Percentiles rank a stretch among this genome's conserved stretches.
These are phyloP conservation scores for Pungitius pungitius DNA, from an alignment of 2,113 vertebrate genomes.

Conservation along the genomic window DNA sequence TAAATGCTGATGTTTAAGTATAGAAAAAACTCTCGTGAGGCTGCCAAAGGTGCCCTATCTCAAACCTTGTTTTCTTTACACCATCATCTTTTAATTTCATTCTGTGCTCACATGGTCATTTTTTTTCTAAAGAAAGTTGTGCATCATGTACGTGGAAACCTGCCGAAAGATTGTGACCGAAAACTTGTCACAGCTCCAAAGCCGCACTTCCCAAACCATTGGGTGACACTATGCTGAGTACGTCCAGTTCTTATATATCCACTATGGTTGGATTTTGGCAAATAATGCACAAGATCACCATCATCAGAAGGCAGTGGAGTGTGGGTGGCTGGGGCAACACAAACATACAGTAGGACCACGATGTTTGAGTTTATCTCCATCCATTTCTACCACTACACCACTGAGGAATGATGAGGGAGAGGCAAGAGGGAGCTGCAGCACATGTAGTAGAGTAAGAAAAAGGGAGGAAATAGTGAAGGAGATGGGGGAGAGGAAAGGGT, in stretches of 20 bases:
- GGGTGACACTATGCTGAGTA: background rate
- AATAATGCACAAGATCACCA: background rate
- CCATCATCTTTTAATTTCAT: background rate
- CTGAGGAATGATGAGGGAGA: background rate
- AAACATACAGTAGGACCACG: too few species aligned
- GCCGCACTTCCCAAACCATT: background rate
- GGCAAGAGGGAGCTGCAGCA: background rate
- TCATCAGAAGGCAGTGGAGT: background rate
- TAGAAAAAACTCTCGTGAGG: background rate
- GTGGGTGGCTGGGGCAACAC: too few species aligned
- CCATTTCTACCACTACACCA: background rate
- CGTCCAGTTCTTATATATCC: background rate
- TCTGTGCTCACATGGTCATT: background rate
- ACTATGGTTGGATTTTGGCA: background rate
- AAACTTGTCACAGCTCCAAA: too few species aligned
- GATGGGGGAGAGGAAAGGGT: conserved; percentile 44
- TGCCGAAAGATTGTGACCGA: too few species aligned
- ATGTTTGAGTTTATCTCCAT: background rate
- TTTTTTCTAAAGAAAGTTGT: background rate
- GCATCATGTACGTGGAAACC: background rate
- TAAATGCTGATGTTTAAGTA: background rate
- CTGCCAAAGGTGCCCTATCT: background rate
- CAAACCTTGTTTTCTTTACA: background rate
- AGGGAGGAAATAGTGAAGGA: background rate
- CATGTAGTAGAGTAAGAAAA: conserved; percentile 6